Conservation (phyloP, 2,888 invertebrate genomes). For the Acronicta alni region DNA sequence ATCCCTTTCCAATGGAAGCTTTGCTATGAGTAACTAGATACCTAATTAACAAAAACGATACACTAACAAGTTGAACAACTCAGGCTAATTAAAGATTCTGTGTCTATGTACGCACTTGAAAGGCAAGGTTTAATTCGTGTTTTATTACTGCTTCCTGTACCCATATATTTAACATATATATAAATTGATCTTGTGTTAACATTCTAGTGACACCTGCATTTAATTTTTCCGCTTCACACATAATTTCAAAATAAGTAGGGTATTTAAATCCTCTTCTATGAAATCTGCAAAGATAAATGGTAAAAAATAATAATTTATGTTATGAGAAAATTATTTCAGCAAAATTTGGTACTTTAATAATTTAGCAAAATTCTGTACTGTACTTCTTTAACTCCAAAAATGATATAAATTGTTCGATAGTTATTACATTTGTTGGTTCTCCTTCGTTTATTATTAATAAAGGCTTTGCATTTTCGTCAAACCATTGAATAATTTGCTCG, state of each 20-base stretch:
- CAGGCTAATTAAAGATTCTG: too few relatives aligned
- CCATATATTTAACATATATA: constrained; percentile 77
- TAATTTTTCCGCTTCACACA: constrained; percentile 74
- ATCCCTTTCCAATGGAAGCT: too few relatives aligned
- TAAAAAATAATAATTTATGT: neutral
- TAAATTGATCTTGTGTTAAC: constrained; percentile 76
- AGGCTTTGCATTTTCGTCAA: constrained; percentile 73
- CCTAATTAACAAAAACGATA: too few relatives aligned
- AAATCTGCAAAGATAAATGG: constrained; percentile 63
- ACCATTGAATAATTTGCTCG: constrained; percentile 71
- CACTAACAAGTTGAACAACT: too few relatives aligned
- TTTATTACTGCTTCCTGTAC: constrained; percentile 71
- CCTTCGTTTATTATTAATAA: constrained; percentile 68
- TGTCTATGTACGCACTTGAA: constrained; percentile 65
- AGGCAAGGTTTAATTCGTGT: constrained; percentile 79
- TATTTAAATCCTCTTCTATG: constrained; percentile 79
- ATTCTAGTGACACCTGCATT: constrained; percentile 70
- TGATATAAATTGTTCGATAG: constrained; percentile 71
- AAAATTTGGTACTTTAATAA: neutral
- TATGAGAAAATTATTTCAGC: neutral
- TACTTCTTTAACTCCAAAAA: constrained; percentile 81
- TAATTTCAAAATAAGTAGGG: constrained; percentile 78
- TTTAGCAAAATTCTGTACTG: constrained; percentile 36
- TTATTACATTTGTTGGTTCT: constrained; percentile 72
- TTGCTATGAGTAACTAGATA: too few relatives aligned